Evolutionary conservation across 2,888 invertebrate species (phyloP), one percentile per base, ranked within the genome.

Genomic region (Panopea generosa): DNA sequence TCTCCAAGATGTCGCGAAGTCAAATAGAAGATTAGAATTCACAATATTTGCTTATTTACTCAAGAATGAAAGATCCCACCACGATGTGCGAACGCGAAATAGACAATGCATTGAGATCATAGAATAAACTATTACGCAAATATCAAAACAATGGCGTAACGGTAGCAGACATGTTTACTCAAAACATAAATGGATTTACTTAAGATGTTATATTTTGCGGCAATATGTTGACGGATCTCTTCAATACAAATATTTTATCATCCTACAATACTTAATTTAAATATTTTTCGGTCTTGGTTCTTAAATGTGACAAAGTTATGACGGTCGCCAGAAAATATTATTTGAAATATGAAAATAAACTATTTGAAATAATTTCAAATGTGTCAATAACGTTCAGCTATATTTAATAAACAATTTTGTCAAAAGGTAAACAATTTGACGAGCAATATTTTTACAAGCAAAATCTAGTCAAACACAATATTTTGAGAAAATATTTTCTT

Each of bases 221-320:
- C 45, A 53, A 72, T 60, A 20, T 60, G 66, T 72, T 66, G 72
- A 60, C 71, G 38, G 40, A 43, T 11, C 47, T 18, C 60, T 53
- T 71, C 70, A 71, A 55, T 40, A 55, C 60, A 78, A 78, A 78
- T 78, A 78, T 78, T 78, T 78, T 74, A 74, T 67, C 74, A 60
- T 40, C 55, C 47, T 40, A 67, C 67, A 53, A 53, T 63, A 59
- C 60, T 70, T 68, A 68, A 71, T 65, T 75, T 60, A 78, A 78
- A 78, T 66, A 75, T 75, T 75, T 70, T 65, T 66, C 45, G 47
- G 20, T 11, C 26, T 6, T n/a, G 24, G 38, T 49, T 49, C 26
- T 43, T 40, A 22, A 18, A 18, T 43, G 63, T 43, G 27, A 53
- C 26, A 65, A 14, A 52, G 27, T 27, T 38, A 9, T 18, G n/a